Percentiles rank a stretch among this genome's conserved stretches.
Evolutionary conservation across 2,113 vertebrate genomes (phyloP).

Genomic region (Dicentrarchus labrax): DNA sequence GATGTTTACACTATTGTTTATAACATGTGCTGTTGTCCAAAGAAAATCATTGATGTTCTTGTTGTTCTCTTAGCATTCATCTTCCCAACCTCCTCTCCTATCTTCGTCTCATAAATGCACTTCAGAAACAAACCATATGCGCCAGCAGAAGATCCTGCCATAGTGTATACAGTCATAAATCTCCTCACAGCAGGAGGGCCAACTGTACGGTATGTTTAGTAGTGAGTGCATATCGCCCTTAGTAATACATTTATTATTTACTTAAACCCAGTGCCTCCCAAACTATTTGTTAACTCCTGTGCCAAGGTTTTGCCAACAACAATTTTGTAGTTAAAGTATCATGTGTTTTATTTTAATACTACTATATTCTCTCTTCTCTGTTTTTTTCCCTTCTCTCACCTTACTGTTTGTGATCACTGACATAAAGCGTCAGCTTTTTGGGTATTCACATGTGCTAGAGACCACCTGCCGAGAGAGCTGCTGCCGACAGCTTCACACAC

Average conservation of each 20-base stretch:
- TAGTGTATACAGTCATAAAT: slow-evolving; percentile 51
- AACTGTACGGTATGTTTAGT: slow-evolving; percentile 46
- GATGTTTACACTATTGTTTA: slow-evolving; percentile 14
- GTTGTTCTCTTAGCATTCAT: slow-evolving; percentile 32
- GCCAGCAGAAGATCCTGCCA: slow-evolving; percentile 54
- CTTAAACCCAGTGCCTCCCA: slow-evolving; percentile 44
- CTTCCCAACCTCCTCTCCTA: slow-evolving; percentile 11
- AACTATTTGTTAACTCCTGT: slow-evolving; percentile 43
- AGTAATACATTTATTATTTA: slow-evolving; percentile 64
- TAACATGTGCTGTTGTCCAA: neutral
- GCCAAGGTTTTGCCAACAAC: slow-evolving; percentile 46
- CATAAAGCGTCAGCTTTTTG: slow-evolving; percentile 68
- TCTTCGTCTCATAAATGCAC: slow-evolving; percentile 32
- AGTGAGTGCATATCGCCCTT: slow-evolving; percentile 41
- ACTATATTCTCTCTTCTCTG: neutral
- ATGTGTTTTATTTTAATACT: slow-evolving; percentile 1
- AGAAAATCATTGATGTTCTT: neutral
- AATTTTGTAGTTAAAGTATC: slow-evolving; percentile 34
- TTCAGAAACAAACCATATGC: slow-evolving; percentile 43
- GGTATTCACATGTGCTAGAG: slow-evolving; percentile 61
- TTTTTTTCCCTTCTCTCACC: slow-evolving; percentile 60
- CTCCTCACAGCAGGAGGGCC: slow-evolving; percentile 55
- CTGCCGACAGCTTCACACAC: slow-evolving; percentile 58
- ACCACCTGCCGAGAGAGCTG: slow-evolving; percentile 72
- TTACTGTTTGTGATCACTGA: slow-evolving; percentile 70